Base-by-base conservation (phyloP, 2,797 vertebrate species). In the Anisognathus igniventris region DNA sequence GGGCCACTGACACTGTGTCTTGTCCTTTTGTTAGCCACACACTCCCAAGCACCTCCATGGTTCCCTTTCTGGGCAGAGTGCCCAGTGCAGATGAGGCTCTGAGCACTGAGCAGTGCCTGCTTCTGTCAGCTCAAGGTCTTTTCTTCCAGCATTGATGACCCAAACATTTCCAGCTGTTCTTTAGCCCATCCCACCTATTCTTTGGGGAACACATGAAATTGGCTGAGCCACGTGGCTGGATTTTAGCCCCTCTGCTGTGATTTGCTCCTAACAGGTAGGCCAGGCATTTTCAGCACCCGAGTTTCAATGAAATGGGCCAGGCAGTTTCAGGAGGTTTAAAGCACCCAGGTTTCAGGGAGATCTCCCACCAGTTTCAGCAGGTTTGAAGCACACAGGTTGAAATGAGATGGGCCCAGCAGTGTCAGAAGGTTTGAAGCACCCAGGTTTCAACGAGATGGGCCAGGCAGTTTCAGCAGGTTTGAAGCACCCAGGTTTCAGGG, bases 31-130 rank as follows among this genome's bases (percentile, higher is more conserved):
- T 40, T 18, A 40, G 48, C n/a, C 30, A 54, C 30, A 54, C 37
- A 27, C 35, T 27, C 23, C 6, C 50, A 71, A 27, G 31, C 28
- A 33, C 13, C 25, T 24, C 3, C 0, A 0, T 15, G 40, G 9
- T 31, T 54, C n/a, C 47, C 9, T 56, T 21, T 66, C 57, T 66
- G 25, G 37, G 47, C 31, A 33, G 4, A 62, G 24, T 1, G 4
- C 35, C 73, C 73, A 50, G 45, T 3, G n/a, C 20, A 70, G 30
- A 23, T 12, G 14, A 64, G 14, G 31, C 33, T 27, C 33, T 64
- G 33, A 11, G 14, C 24, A 12, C 24, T 27, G 39, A 57, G 9
- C 65, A 4, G 7, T 2, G n/a, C 3, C 65, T 57, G 48, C 31
- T 66, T 16, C 58, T 40, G 14, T 14, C 66, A 87, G 8, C 33